Base-by-base conservation (phyloP, 1,140 invertebrate species). In the Drosophila sproati region DNA sequence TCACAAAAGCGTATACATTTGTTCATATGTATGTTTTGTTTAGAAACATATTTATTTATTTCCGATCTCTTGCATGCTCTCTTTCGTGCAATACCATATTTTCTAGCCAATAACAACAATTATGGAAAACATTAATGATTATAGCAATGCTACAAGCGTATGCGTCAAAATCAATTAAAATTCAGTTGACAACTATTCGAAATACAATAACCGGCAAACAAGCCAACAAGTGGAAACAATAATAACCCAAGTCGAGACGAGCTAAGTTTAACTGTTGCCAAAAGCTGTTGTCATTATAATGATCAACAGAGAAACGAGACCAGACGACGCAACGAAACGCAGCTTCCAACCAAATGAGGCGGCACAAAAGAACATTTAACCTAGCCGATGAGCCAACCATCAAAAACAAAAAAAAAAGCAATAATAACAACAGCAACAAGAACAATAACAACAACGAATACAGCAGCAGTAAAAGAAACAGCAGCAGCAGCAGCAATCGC, bases 281-380 rank as follows among this genome's bases (percentile, higher is more conserved):
- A 61, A 52, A 68, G 54, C 64, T 68, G 67, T 52, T 77, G 72
- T 76, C 59, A 78, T 72, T 67, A 72, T 69, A 54, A 77, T 74
- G 50, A 72, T 88, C 73, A 69, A 66, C 77, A 37, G 5, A 4
- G 64, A 82, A 88, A 88, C 77, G 73, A 87, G 83, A 89, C 79
- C 80, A 88, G 72, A 5, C 45, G n/a, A 63, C 51, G 59, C 54
- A 57, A 31, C 31, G 31, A 48, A 76, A 71, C 71, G 69, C 60
- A 78, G 70, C 78, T 71, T 76, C 71, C 61, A 77, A 62, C 50
- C 73, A 35, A 75, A 72, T 52, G 59, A 57, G 52, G 54, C 55
- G 41, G 8, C 75, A 76, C 72, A 79, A 80, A 82, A 88, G 82
- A 87, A 87, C 82, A 66, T 88, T 82, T 66, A 57, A 64, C 43